Evolutionary conservation across 2,888 invertebrate species (phyloP), one percentile per base, ranked within the genome.

Genomic region (Lithodes maja): DNA sequence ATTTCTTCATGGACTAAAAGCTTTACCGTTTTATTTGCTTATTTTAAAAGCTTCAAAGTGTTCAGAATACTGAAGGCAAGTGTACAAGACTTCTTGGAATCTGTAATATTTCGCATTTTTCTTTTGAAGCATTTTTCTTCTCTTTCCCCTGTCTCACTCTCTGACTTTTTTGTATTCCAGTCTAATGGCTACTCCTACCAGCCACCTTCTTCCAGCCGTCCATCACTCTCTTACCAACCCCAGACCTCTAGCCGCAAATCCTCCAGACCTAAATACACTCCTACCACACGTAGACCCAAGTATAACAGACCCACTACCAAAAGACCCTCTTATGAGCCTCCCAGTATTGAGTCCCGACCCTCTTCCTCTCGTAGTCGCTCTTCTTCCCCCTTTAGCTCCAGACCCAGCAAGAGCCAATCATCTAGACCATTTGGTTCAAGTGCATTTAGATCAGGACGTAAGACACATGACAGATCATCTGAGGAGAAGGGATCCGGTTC

Each of bases 131-230:
- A 15, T 79, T n/a, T 52, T 81, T 50, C 55, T 55, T 33, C 33
- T 79, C 33, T 50, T 81, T n/a, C 55, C 17, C 81, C 55, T 55
- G 9, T 50, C 33, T 33, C 54, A 17, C 17, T 7, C 81, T 81
- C 9, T 81, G 12, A 7, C 69, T 80, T n/a, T 9, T 80, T 49
- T 54, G 1, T 17, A 7, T 80, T 49, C 55, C 87, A 87, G 87
- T 78, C 77, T 50, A 69, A 61, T 69, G 87, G 87, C 68, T 87
- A 87, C 83, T 75, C 87, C 78, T 87, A 87, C 78, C 52, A 69
- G 71, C 69, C 87, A 33, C 80, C 90, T 52, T 53, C 90, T 80
- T 61, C 79, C 61, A 79, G 54, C 77, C 83, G 87, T 74, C 79
- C 90, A 17, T n/a, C 83, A 49, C 53, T 87, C 75, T 75, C 82